Percentiles rank a stretch among this genome's conserved stretches.
phyloP scores from a whole-genome alignment of 2,888 invertebrate species.

The Poecilobothrus nobilitatus region DNA sequence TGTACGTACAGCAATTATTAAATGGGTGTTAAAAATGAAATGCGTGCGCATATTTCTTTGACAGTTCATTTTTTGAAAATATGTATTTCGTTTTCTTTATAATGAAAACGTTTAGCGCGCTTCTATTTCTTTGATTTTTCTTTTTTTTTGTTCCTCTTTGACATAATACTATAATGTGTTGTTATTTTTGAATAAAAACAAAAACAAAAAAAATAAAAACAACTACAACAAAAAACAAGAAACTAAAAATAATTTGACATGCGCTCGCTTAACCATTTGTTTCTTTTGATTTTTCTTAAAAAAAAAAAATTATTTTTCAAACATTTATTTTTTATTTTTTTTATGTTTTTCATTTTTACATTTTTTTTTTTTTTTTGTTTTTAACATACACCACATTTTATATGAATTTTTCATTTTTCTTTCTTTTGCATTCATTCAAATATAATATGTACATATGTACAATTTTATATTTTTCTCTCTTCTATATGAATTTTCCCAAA shows the following conservation, averaged over 20 bases:
- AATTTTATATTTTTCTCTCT: too few species aligned
- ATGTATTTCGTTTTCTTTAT: background rate
- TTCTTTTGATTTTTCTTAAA: constrained; percentile 11
- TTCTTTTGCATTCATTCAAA: too few species aligned
- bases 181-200: background rate
- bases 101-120: background rate
- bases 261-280: constrained; percentile 5
- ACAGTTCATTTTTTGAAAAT: background rate
- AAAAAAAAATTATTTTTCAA: constrained; percentile 9
- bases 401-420: too few species aligned
- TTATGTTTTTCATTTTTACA: too few species aligned
- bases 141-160: too few species aligned
- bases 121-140: background rate
- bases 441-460: too few species aligned
- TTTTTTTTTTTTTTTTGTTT: too few species aligned
- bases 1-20: too few species aligned
- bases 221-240: too few species aligned
- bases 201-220: background rate
- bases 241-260: background rate
- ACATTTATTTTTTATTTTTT: too few species aligned
- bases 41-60: background rate
- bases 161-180: background rate
- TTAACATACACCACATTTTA: too few species aligned
- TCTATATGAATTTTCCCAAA: constrained; percentile 15
- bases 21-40: too few species aligned